Conservation (phyloP, 23 tunicate genomes). For the Ciona savignyi region DNA sequence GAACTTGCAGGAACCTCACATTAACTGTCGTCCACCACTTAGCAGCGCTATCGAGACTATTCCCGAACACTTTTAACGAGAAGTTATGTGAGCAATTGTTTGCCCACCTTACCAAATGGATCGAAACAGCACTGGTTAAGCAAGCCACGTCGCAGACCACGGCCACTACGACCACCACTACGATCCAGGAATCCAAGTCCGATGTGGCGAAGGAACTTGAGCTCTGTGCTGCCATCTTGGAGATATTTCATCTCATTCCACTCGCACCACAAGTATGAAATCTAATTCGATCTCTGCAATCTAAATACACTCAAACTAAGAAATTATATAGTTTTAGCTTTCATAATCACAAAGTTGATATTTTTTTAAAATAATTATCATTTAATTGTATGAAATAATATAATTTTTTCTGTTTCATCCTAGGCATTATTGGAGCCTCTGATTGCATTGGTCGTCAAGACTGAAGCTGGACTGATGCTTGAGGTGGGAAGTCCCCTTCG, state of each 20-base stretch:
- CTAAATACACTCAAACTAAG: too few relatives aligned
- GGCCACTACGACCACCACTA: not conserved
- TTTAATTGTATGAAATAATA: too few relatives aligned
- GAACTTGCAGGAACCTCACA: conserved; percentile 54
- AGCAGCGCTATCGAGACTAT: conserved; percentile 86
- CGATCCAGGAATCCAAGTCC: conserved; percentile 14
- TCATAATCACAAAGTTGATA: too few relatives aligned
- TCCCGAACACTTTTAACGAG: conserved; percentile 97
- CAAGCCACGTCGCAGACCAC: conserved; percentile 13
- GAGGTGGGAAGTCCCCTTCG: conserved; percentile 85
- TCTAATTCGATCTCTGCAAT: too few relatives aligned
- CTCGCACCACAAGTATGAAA: conserved; percentile 78
- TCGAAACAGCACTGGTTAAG: conserved; percentile 76
- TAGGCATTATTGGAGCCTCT: conserved; percentile 77
- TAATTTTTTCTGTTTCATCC: not conserved
- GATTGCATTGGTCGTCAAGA: conserved; percentile 57
- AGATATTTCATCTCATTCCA: conserved; percentile 88
- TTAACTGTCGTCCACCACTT: conserved; percentile 88
- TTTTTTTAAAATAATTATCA: too few relatives aligned
- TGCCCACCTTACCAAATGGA: conserved; percentile 86
- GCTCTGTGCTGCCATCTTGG: conserved; percentile 91
- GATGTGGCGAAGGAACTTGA: conserved; percentile 68
- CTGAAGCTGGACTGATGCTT: conserved; percentile 63
- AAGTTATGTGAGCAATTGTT: conserved; percentile 87
- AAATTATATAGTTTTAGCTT: too few relatives aligned